A percentile compares a stretch with the other conserved stretches of the same genome.
Evolutionary conservation across 2,113 vertebrate genomes (phyloP).

Genomic region (Sclerurus mexicanus): DNA sequence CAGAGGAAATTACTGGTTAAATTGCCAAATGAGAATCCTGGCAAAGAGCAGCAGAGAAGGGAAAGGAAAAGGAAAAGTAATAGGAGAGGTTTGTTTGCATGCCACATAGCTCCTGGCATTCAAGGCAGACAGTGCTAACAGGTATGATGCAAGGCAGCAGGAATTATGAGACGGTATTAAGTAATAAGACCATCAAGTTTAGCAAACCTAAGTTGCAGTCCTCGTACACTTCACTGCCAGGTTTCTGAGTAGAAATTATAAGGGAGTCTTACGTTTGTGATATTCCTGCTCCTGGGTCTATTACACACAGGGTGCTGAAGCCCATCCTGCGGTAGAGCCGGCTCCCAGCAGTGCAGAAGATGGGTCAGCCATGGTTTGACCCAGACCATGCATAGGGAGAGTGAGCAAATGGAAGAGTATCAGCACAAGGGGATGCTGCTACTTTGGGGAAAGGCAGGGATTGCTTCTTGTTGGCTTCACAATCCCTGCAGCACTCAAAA

Average conservation of each 20-base stretch:
- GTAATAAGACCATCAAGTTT: neutral
- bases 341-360: neutral
- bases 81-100: neutral
- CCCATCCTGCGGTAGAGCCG: fast-evolving
- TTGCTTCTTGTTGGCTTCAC: neutral
- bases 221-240: neutral
- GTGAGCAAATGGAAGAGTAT: neutral
- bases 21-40: neutral
- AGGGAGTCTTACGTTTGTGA: neutral
- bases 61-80: neutral
- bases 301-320: neutral
- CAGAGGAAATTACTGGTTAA: neutral
- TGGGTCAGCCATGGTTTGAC: neutral
- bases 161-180: neutral
- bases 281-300: neutral
- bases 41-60: neutral
- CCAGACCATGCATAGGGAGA: neutral
- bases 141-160: neutral
- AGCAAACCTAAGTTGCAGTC: neutral
- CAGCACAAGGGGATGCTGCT: neutral
- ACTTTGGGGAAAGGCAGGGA: neutral
- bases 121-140: neutral
- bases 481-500: neutral
- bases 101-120: neutral
- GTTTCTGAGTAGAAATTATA: neutral